Evolutionary conservation across 2,797 vertebrate genomes (phyloP), one percentile per base, ranked within the genome.

Genomic region (Microcaecilia unicolor): DNA sequence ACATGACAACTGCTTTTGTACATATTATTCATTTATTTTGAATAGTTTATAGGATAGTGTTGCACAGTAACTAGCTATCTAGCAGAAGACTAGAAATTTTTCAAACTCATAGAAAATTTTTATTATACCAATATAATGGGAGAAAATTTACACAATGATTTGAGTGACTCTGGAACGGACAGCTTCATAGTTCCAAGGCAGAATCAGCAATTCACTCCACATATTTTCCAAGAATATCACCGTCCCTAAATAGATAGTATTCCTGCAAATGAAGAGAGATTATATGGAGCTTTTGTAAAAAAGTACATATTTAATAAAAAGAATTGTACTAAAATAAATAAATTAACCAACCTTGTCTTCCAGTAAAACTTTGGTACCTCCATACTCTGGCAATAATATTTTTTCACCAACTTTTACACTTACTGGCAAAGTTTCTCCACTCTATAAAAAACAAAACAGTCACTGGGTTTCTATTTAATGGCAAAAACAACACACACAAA

Each of bases 221-320:
- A 1, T 92, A 98, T 70, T 98, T 99, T 22, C 93, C 96, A 22
- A 98, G 88, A 62, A 99, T 97, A 54, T 99, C 94, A 20, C 73
- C 87, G 41, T 98, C 93, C 73, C 96, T 88, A 74, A 99, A 98
- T 69, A 99, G 76, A 76, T 86, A 98, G 55, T 99, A 99, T 35
- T 99, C 96, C 96, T 99, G 60, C 49, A 66, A 65, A 24, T 53
- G 42, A 1, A 35, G 41, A 41, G 59, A 46, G 32, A n/a, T n/a
- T n/a, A n/a, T n/a, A n/a, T 9, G 28, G 10, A 30, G 10, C n/a
- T n/a, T n/a, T n/a, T n/a, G n/a, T n/a, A n/a, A n/a, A n/a, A n/a
- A n/a, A n/a, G n/a, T n/a, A n/a, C n/a, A n/a, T n/a, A n/a, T n/a
- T n/a, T n/a, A n/a, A n/a, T n/a, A n/a, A n/a, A n/a, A n/a, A n/a